Evolutionary conservation across 1,140 invertebrate genomes (phyloP), one percentile per base, ranked within the genome.

Genomic region (Pemphigus obesinymphae): DNA sequence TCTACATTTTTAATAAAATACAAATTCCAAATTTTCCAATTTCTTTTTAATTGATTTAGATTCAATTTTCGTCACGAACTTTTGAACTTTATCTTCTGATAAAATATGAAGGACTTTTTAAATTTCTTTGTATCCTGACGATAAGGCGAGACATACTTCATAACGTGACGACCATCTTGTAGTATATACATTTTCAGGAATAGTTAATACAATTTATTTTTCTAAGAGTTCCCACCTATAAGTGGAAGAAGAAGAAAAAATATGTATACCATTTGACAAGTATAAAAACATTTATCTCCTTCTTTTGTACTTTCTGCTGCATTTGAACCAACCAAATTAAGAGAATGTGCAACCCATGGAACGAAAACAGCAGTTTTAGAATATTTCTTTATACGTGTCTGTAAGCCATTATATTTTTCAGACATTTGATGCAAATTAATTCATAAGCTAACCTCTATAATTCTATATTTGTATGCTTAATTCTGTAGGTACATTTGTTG

Each of bases 261-360:
- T n/a, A 17, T 83, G 48, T 84, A 86, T 17, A 84, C 17, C 68
- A 55, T 37, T 83, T 85, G 84, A 61, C 63, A 31, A 53, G 48
- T 31, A 61, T 40, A 75, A 75, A 75, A 76, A 43, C 55, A 31
- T 37, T 20, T 31, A 31, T 20, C 80, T 68, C 63, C 63, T 68
- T 68, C 63, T 81, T 73, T n/a, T n/a, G n/a, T n/a, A n/a, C n/a
- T n/a, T n/a, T n/a, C n/a, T n/a, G n/a, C n/a, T n/a, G n/a, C n/a
- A n/a, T n/a, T n/a, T n/a, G n/a, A n/a, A n/a, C n/a, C n/a, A n/a
- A n/a, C n/a, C n/a, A n/a, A n/a, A n/a, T 37, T 87, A 82, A 88
- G 84, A 84, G 70, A 85, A 84, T 85, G 85, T 82, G 83, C 87
- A 83, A 84, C 85, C 84, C 84, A 87, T 83, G 84, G 85, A 55